Evolutionary conservation across 2,113 vertebrate species (phyloP), one percentile per base, ranked within the genome.

Genomic region (Silurus asotus): DNA sequence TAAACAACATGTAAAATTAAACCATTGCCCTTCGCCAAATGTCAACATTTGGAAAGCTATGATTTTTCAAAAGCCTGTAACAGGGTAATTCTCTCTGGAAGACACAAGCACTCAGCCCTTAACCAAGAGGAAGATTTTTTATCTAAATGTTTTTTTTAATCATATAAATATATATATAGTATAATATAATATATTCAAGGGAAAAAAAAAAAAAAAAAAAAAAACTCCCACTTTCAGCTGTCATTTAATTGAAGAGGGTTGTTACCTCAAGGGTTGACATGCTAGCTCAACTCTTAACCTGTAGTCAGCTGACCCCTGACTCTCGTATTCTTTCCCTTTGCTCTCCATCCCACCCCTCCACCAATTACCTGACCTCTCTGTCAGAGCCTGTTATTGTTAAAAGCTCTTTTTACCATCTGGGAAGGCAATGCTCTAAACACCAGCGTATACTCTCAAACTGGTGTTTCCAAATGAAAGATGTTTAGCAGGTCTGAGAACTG

Each of bases 1-100:
- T 91, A 91, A 94, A 92, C 89, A 94, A 92, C 92, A 92, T 90
- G 88, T 89, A 88, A 94, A 94, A 94, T 93, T 90, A 94, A 95
- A 93, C 90, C 92, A 90, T 93, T 92, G 93, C 92, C 92, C 92
- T 89, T 90, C 85, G 90, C 87, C 86, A 87, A 89, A 91, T 92
- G 91, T 93, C 92, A 92, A 87, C 91, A 92, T 93, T 91, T 92
- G 90, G 91, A 93, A 93, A 85, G 58, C 85, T 88, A 90, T 51
- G 88, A 89, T 91, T 93, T 28, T 93, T 90, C 90, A 91, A 90
- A 89, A 93, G 89, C 85, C 89, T 91, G 89, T 83, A 89, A 91
- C 94, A 89, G 90, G 93, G 91, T 92, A 92, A 92, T 90, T 92
- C 91, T 65, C 48, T 79, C 67, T 37, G 51, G 70, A 58, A 48